A percentile compares a stretch with the other conserved stretches of the same genome.
These are phyloP conservation scores for Mycalesis mineus DNA, from an alignment of 2,888 invertebrate genomes.

Conservation along the genomic window DNA sequence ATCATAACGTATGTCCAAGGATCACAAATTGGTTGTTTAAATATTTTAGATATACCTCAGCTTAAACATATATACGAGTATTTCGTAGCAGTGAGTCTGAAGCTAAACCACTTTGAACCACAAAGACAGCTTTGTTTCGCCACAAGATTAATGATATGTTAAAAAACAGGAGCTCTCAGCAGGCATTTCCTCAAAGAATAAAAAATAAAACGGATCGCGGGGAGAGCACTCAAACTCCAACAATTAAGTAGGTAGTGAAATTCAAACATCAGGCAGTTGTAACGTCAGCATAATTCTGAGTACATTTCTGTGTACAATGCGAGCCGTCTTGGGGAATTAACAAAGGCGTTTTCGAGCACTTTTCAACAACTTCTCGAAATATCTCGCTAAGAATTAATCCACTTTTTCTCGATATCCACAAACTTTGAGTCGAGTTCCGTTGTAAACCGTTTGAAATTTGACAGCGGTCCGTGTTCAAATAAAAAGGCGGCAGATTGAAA, in stretches of 20 bases:
- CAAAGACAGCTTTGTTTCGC: neutral
- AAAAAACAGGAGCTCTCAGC: neutral
- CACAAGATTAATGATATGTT: conserved; percentile 6
- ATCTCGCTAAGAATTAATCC: conserved; percentile 10
- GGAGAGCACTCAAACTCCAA: conserved; percentile 5
- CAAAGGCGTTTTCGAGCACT: conserved; percentile 26
- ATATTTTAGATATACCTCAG: no score
- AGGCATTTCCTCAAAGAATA: neutral
- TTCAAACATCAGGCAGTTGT: conserved; percentile 13
- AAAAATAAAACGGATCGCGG: neutral
- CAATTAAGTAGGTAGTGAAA: conserved; percentile 21
- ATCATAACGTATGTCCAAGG: no score
- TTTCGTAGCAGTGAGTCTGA: no score
- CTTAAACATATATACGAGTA: no score
- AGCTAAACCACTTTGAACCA: no score
- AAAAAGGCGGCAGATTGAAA: conserved; percentile 63
- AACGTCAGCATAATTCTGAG: conserved; percentile 25
- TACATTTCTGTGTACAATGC: conserved; percentile 25
- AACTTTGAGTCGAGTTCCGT: conserved; percentile 38
- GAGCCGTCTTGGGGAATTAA: conserved; percentile 22
- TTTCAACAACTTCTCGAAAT: conserved; percentile 23
- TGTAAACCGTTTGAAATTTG: conserved; percentile 53
- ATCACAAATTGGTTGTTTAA: no score
- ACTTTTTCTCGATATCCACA: conserved; percentile 19
- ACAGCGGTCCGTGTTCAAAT: conserved; percentile 64